Conservation (phyloP, 2,113 vertebrate genomes). For the Chunga burmeisteri region DNA sequence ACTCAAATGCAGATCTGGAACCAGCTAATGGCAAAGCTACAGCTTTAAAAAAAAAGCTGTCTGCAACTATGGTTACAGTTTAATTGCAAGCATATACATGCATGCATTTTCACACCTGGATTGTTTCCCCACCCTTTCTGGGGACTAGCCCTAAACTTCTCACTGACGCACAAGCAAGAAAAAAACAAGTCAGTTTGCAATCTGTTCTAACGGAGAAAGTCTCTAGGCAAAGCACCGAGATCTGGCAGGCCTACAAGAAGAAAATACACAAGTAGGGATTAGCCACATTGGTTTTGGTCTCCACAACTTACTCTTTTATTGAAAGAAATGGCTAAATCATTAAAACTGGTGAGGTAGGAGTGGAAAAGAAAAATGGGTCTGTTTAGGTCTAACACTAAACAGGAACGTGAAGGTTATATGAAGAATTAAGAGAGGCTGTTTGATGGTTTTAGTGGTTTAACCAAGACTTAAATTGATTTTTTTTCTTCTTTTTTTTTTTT, state of each 20-base stretch:
- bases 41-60: background rate
- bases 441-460: background rate
- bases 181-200: conserved; percentile 33
- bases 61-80: background rate
- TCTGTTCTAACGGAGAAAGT: background rate
- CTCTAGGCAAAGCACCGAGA: conserved; percentile 20
- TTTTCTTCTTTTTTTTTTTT: rapidly evolving
- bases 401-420: background rate
- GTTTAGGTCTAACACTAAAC: background rate
- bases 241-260: conserved; percentile 19
- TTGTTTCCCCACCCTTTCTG: conserved; percentile 48
- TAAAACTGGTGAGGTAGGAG: background rate
- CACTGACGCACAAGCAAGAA: conserved; percentile 17
- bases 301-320: background rate
- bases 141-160: conserved; percentile 21
- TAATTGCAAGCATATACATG: conserved; percentile 54
- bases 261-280: background rate
- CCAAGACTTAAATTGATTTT: background rate
- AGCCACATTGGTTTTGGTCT: background rate
- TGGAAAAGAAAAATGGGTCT: background rate
- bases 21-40: background rate
- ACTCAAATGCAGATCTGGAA: background rate
- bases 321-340: background rate
- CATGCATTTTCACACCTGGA: conserved; percentile 58
- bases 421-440: background rate